These are phyloP conservation scores for Mormyrus hasselquistii DNA, from an alignment of 2,797 vertebrate species.

Conservation along the genomic window DNA sequence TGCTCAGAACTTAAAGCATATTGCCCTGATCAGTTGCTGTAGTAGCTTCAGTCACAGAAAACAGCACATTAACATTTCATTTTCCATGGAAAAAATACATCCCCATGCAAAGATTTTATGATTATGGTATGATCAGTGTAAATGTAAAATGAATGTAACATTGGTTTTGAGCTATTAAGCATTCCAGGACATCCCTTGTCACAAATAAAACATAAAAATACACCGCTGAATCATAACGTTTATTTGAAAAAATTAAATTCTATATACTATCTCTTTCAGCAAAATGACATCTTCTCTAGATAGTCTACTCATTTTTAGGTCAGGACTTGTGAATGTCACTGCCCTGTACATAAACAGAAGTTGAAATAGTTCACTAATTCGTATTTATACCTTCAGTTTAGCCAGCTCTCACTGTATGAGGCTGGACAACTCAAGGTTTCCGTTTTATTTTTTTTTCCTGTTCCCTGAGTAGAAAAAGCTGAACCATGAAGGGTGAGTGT, in stretches of 20 bases:
- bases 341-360: constrained; percentile 20
- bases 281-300: not conserved
- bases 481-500: constrained; percentile 19
- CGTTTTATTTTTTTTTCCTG: not conserved
- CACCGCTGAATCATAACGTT: not conserved
- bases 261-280: not conserved
- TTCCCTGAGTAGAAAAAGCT: constrained; percentile 29
- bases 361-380: constrained; percentile 36
- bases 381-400: constrained; percentile 44
- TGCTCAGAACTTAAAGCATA: not conserved
- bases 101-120: not conserved
- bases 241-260: not conserved
- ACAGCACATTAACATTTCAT: not conserved
- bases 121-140: not conserved
- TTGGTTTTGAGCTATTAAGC: not conserved
- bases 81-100: not conserved
- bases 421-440: constrained; percentile 45
- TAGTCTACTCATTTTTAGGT: constrained; percentile 32
- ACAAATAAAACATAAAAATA: not conserved
- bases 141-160: not conserved
- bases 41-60: not conserved
- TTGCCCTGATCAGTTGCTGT: not conserved
- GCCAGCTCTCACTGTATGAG: constrained; percentile 33
- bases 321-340: constrained; percentile 19
- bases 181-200: not conserved